Conservation (phyloP, 2,797 vertebrate genomes). For the Anabacerthia variegaticeps region DNA sequence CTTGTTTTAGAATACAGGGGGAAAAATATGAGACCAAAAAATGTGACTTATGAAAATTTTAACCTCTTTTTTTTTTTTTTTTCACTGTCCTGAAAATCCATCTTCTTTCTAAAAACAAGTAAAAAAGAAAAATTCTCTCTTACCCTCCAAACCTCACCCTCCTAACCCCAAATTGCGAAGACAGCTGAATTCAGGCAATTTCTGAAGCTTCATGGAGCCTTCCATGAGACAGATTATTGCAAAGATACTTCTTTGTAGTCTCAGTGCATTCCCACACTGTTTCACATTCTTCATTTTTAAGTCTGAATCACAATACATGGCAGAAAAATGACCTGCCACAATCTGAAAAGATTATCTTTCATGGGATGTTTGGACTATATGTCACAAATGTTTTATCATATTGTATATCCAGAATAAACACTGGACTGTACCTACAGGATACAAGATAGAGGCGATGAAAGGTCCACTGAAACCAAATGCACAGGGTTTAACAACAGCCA, state of each 20-base stretch:
- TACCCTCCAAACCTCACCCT: not conserved
- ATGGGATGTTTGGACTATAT: not conserved
- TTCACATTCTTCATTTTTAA: not conserved
- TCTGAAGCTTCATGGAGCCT: not conserved
- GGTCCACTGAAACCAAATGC: not conserved
- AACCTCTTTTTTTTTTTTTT: not conserved
- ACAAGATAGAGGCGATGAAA: not conserved
- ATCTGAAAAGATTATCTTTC: not conserved
- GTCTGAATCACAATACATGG: not conserved
- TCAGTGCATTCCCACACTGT: not conserved
- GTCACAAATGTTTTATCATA: constrained; percentile 19
- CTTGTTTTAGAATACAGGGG: not conserved
- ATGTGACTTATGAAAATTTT: not conserved
- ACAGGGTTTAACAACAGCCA: not conserved
- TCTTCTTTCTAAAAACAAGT: not conserved
- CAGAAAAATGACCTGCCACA: not conserved
- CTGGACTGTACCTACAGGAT: not conserved
- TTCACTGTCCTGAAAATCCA: not conserved
- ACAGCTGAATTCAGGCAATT: not conserved
- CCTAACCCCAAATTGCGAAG: not conserved
- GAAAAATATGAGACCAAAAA: not conserved
- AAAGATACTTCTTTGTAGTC: not conserved
- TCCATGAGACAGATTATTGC: not conserved
- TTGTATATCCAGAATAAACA: constrained; percentile 7
- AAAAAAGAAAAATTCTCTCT: not conserved